These are phyloP conservation scores for Neotragus pygmaeus DNA, from an alignment of 2,113 vertebrate species.

Conservation along the genomic window DNA sequence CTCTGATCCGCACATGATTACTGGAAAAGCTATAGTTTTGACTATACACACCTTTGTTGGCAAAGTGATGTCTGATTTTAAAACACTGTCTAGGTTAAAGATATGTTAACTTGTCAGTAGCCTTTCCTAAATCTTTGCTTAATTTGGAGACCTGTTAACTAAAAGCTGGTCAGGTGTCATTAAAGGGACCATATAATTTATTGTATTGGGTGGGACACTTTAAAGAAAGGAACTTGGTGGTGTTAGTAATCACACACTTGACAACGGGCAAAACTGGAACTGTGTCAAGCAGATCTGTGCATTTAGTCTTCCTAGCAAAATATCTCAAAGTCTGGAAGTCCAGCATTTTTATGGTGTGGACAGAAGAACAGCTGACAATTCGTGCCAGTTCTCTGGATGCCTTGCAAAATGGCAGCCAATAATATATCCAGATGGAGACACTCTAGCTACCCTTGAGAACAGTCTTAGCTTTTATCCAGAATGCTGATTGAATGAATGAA, in stretches of 20 bases:
- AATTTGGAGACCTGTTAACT: neutral
- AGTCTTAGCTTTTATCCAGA: neutral
- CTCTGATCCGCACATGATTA: neutral
- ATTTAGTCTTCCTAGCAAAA: neutral
- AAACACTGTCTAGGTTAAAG: neutral
- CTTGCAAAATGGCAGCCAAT: neutral
- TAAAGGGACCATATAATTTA: neutral
- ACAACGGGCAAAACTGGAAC: neutral
- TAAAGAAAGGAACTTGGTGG: neutral
- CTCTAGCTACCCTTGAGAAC: neutral
- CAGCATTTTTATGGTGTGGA: neutral
- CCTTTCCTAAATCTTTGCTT: neutral
- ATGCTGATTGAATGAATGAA: neutral
- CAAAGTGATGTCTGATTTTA: neutral
- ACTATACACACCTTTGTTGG: neutral
- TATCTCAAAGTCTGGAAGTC: neutral
- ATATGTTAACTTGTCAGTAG: neutral
- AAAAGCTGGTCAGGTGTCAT: neutral
- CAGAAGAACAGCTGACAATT: neutral
- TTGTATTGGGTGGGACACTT: neutral
- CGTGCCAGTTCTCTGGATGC: neutral
- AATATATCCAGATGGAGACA: neutral
- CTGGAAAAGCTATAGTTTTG: neutral
- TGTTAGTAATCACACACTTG: neutral
- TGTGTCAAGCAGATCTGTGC: neutral